A percentile compares a stretch with the other conserved stretches of the same genome.
These are phyloP conservation scores for Oreochromis niloticus DNA, from an alignment of 2,113 vertebrate genomes.

Conservation along the genomic window DNA sequence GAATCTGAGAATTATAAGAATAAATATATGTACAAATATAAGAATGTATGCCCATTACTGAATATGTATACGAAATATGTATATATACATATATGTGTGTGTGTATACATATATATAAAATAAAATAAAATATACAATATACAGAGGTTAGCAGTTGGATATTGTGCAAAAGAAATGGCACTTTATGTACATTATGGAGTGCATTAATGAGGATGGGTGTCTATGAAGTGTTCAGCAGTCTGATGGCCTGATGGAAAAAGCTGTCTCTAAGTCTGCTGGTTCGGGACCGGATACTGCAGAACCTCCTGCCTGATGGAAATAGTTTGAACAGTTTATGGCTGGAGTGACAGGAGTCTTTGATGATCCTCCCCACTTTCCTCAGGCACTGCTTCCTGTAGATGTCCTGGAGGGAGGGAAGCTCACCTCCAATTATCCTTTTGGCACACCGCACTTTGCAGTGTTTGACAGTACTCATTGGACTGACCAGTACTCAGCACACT, in stretches of 20 bases:
- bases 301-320: not conserved
- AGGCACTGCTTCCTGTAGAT: not conserved
- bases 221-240: not conserved
- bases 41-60: not conserved
- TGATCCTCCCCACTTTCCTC: not conserved
- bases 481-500: not conserved
- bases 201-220: not conserved
- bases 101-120: not conserved
- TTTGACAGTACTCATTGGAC: not conserved
- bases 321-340: not conserved
- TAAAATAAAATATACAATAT: not conserved
- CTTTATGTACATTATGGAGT: not conserved
- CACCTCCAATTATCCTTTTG: not conserved
- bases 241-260: not conserved
- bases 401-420: not conserved
- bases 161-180: not conserved
- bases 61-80: not conserved
- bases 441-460: not conserved
- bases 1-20: not conserved
- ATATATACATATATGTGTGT: not conserved
- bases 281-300: fast-evolving
- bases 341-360: not conserved
- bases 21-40: not conserved
- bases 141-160: not conserved
- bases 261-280: not conserved